A percentile compares a stretch with the other conserved stretches of the same genome.
These are phyloP conservation scores for Myioborus melanocephalus DNA, from an alignment of 2,797 vertebrate species.

Conservation along the genomic window DNA sequence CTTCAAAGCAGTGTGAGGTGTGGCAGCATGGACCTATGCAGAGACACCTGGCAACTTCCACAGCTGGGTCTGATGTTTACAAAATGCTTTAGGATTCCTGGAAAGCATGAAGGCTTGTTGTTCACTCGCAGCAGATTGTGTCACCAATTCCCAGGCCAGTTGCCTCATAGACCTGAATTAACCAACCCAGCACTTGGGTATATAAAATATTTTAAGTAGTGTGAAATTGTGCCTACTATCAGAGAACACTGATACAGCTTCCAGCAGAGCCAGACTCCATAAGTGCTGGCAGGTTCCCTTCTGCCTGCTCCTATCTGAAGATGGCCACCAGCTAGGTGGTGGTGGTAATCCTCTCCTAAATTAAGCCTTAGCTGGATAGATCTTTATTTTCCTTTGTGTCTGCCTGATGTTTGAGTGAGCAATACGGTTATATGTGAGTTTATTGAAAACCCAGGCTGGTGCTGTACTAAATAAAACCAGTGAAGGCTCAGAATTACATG, in stretches of 20 bases:
- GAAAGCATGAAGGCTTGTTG: slow-evolving; percentile 16
- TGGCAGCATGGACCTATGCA: fast-evolving
- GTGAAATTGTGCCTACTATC: background rate
- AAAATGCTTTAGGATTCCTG: slow-evolving; percentile 31
- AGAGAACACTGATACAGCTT: background rate
- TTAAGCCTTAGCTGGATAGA: background rate
- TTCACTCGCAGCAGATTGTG: slow-evolving; percentile 13
- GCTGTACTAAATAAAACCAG: background rate
- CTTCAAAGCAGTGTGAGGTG: background rate
- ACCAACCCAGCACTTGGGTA: background rate
- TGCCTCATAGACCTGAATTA: slow-evolving; percentile 29
- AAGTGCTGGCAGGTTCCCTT: background rate
- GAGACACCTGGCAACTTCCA: background rate
- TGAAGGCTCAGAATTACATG: background rate
- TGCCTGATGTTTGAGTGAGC: background rate
- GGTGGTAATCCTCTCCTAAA: background rate
- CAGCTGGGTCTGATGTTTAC: background rate
- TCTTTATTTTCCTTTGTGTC: background rate
- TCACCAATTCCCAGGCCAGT: slow-evolving; percentile 3
- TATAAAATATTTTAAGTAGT: slow-evolving; percentile 1
- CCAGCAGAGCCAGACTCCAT: background rate
- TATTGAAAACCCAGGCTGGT: background rate
- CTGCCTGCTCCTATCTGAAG: background rate
- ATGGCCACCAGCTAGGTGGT: background rate
- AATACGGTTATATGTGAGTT: background rate